phyloP scores from a whole-genome alignment of 2,888 invertebrate species.

The Bibio marci region DNA sequence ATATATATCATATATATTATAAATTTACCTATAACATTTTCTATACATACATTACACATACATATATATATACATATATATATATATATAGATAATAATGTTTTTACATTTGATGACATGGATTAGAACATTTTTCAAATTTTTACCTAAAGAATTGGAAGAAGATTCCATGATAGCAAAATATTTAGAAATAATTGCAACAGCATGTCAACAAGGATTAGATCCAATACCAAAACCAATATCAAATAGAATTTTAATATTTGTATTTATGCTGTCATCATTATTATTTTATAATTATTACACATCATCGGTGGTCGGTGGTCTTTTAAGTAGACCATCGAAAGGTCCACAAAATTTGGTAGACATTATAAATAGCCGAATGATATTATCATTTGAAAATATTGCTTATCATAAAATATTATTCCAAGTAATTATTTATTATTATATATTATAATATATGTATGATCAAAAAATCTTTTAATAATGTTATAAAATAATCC shows the following conservation, averaged over 20 bases:
- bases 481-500: background rate
- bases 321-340: constrained; percentile 19
- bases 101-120: too few relatives aligned
- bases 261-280: constrained; percentile 19
- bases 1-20: too few relatives aligned
- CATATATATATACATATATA: too few relatives aligned
- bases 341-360: constrained; percentile 20
- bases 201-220: constrained; percentile 13
- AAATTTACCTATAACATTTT: too few relatives aligned
- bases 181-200: too few relatives aligned
- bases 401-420: constrained; percentile 25
- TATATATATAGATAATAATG: too few relatives aligned
- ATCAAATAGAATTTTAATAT: constrained; percentile 17
- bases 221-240: constrained; percentile 17
- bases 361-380: constrained; percentile 19
- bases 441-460: background rate
- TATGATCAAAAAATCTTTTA: background rate
- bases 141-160: too few relatives aligned
- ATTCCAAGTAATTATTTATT: constrained; percentile 19
- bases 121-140: too few relatives aligned
- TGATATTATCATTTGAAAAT: constrained; percentile 24
- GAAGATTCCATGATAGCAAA: too few relatives aligned
- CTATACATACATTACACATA: too few relatives aligned
- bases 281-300: constrained; percentile 26
- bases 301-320: constrained; percentile 27